Conservation (phyloP, 1,140 invertebrate genomes). For the Hycleus phaleratus region DNA sequence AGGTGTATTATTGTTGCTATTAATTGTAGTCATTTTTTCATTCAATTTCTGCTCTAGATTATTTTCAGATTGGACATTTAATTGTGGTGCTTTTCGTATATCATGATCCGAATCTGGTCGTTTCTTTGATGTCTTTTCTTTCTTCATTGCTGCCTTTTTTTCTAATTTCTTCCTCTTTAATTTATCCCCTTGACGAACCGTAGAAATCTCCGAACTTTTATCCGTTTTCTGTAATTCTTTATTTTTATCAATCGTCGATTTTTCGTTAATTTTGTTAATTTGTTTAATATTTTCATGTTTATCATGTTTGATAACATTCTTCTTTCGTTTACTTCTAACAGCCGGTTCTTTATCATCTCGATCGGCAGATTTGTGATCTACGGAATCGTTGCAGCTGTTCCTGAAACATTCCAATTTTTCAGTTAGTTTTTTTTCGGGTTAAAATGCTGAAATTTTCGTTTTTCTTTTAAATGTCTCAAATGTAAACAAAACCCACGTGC, state of each 20-base stretch:
- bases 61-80: constrained; percentile 10
- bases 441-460: too few relatives aligned
- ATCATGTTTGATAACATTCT: constrained; percentile 1
- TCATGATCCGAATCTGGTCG: constrained; percentile 6
- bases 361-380: background rate
- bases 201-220: background rate
- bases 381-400: background rate
- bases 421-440: background rate
- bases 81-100: constrained; percentile 14
- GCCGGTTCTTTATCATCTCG: constrained; percentile 3
- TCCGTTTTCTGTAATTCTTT: too few relatives aligned
- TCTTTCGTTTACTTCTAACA: constrained; percentile 10
- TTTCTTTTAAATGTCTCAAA: background rate
- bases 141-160: constrained; percentile 5
- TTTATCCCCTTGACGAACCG: background rate
- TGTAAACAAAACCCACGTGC: constrained; percentile 20
- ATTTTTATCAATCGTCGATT: too few relatives aligned
- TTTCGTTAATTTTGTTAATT: background rate
- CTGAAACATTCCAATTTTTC: background rate
- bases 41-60: constrained; percentile 9
- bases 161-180: constrained; percentile 14
- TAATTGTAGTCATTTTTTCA: constrained; percentile 13
- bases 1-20: constrained; percentile 26
- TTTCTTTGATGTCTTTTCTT: constrained; percentile 8
- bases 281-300: background rate